Percentiles rank a stretch among this genome's conserved stretches.
phyloP scores from a whole-genome alignment of 2,797 vertebrate species.

The Arnoldichthys spilopterus region DNA sequence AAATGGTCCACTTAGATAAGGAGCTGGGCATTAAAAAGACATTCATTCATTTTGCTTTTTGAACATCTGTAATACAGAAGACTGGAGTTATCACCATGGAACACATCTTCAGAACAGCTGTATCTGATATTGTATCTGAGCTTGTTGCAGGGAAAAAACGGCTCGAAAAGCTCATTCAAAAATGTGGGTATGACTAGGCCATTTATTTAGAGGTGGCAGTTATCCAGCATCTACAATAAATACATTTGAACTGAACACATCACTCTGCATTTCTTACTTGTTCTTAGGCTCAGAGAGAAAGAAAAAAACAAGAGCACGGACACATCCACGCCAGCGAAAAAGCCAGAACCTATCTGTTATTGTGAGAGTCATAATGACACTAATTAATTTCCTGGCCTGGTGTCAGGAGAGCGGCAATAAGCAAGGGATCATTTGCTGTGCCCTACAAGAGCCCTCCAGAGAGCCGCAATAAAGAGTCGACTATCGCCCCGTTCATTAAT shows the following conservation, averaged over 20 bases:
- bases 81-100: background rate
- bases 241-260: background rate
- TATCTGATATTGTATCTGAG: no score
- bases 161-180: background rate
- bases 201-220: background rate
- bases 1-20: constrained; percentile 20
- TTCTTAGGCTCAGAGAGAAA: constrained; percentile 18
- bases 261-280: constrained; percentile 24
- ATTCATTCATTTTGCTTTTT: background rate
- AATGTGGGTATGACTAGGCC: background rate
- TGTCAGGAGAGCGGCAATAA: constrained; percentile 62
- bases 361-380: constrained; percentile 60
- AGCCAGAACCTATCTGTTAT: constrained; percentile 55
- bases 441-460: constrained; percentile 64
- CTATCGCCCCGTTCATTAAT: constrained; percentile 45
- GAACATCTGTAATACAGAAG: no score
- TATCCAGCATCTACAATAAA: background rate
- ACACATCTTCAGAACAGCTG: background rate
- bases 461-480: constrained; percentile 51
- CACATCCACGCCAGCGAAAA: constrained; percentile 25
- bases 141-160: no score
- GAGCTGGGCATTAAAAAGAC: background rate
- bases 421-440: constrained; percentile 62
- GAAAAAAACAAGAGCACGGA: no score
- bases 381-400: constrained; percentile 63